phyloP scores from a whole-genome alignment of 2,113 vertebrate species.

The Hymenochirus boettgeri region DNA sequence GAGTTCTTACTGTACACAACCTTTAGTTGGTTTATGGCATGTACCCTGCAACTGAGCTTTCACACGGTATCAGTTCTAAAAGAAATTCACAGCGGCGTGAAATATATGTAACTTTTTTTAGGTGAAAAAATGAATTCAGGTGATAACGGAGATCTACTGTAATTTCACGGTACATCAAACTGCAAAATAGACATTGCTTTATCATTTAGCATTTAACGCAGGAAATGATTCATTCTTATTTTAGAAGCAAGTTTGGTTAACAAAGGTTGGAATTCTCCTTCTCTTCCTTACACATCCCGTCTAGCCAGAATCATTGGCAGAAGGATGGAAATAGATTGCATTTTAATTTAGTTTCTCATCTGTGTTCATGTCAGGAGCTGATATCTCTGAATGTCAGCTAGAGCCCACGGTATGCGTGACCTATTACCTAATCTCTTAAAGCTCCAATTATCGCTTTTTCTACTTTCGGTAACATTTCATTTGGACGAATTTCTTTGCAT shows the following conservation, averaged over 20 bases:
- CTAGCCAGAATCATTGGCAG: neutral
- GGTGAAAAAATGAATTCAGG: neutral
- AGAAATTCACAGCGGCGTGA: neutral
- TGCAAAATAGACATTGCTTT: slow-evolving; percentile 14
- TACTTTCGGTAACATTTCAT: neutral
- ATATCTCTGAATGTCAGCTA: slow-evolving; percentile 18
- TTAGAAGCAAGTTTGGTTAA: slow-evolving; percentile 4
- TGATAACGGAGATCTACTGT: slow-evolving; percentile 10
- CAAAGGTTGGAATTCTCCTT: neutral
- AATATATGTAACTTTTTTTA: slow-evolving; percentile 8
- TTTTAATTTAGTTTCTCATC: slow-evolving; percentile 20
- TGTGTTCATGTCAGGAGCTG: slow-evolving; percentile 16
- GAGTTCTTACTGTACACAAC: too few species aligned
- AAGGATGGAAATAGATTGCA: slow-evolving; percentile 6
- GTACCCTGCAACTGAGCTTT: neutral
- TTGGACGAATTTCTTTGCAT: neutral
- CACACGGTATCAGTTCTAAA: neutral
- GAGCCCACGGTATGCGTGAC: slow-evolving; percentile 1
- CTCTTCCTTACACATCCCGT: neutral
- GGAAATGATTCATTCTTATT: slow-evolving; percentile 3
- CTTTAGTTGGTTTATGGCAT: too few species aligned
- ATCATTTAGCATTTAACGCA: slow-evolving; percentile 7
- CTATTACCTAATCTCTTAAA: slow-evolving; percentile 21
- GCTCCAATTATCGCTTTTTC: slow-evolving; percentile 13
- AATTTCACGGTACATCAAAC: slow-evolving; percentile 22